A percentile compares a stretch with the other conserved stretches of the same genome.
Conservation (phyloP, 2,888 invertebrate species). For the Anthophora plumipes region DNA sequence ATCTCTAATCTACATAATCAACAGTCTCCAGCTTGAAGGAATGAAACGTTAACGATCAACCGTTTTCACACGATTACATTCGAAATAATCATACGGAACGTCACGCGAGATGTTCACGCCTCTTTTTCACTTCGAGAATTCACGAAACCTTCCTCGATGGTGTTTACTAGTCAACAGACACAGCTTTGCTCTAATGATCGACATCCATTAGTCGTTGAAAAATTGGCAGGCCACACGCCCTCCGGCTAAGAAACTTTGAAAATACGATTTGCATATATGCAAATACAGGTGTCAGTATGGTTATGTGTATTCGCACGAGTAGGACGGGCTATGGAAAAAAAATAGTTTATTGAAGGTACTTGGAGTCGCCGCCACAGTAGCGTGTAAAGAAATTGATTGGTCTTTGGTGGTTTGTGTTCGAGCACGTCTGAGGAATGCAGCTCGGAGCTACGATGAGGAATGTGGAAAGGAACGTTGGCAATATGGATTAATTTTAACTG, state of each 20-base stretch:
- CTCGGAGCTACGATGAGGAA: conserved; percentile 25
- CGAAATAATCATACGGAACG: conserved; percentile 4
- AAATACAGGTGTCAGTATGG: conserved; percentile 36
- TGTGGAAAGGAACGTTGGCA: conserved; percentile 19
- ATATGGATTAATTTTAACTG: conserved; percentile 36
- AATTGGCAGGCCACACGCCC: conserved; percentile 32
- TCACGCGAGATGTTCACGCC: not conserved
- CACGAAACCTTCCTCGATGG: conserved; percentile 1
- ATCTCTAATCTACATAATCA: not conserved
- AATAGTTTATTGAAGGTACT: conserved; percentile 30
- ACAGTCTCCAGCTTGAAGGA: not conserved
- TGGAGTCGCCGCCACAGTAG: conserved; percentile 12
- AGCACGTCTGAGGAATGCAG: conserved; percentile 31
- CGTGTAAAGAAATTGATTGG: conserved; percentile 45
- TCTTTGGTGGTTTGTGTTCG: not conserved
- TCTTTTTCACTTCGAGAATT: not conserved
- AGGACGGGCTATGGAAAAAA: conserved; percentile 19
- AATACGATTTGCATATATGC: conserved; percentile 52
- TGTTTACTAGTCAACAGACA: conserved; percentile 62
- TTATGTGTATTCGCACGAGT: conserved; percentile 30
- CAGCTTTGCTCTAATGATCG: conserved; percentile 72
- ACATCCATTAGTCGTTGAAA: conserved; percentile 74
- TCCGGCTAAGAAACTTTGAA: conserved; percentile 40
- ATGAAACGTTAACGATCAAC: not conserved
- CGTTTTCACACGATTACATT: not conserved